Percentiles rank a stretch among this genome's conserved stretches.
These are phyloP conservation scores for Ferdinandea cuprea DNA, from an alignment of 2,888 invertebrate genomes.

Conservation along the genomic window DNA sequence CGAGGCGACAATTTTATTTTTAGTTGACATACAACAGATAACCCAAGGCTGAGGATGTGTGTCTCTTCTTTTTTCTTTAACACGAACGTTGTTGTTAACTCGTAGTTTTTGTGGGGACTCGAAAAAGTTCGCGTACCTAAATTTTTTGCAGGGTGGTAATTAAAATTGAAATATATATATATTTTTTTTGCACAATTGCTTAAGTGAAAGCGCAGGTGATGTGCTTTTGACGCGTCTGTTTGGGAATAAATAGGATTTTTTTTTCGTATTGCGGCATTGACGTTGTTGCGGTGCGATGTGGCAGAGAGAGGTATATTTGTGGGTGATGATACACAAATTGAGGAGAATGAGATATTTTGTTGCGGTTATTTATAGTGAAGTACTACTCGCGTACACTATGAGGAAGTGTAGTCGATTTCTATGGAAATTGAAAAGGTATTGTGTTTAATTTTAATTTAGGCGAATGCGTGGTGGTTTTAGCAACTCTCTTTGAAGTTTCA, in stretches of 20 bases:
- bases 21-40: conserved; percentile 70
- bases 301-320: conserved; percentile 21
- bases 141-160: conserved; percentile 49
- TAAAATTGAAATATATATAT: conserved; percentile 60
- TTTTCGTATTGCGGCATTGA: conserved; percentile 29
- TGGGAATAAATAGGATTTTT: conserved; percentile 30
- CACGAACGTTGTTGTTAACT: conserved; percentile 43
- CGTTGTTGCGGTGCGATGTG: conserved; percentile 25
- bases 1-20: conserved; percentile 67
- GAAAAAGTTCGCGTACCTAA: conserved; percentile 27
- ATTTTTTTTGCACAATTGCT: conserved; percentile 29
- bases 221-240: conserved; percentile 7
- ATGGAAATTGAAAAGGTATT: neutral
- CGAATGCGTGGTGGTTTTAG: neutral
- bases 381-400: too few relatives aligned
- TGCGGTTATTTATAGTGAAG: conserved; percentile 8
- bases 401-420: neutral
- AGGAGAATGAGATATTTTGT: conserved; percentile 12
- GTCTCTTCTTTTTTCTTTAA: conserved; percentile 26
- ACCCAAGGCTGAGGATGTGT: conserved; percentile 57
- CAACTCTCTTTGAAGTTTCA: too few relatives aligned
- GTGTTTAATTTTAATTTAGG: neutral
- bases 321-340: conserved; percentile 48
- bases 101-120: conserved; percentile 34
- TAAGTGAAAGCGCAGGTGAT: conserved; percentile 53